Conservation (phyloP, 2,113 vertebrate genomes). For the Phyllostomus hastatus region DNA sequence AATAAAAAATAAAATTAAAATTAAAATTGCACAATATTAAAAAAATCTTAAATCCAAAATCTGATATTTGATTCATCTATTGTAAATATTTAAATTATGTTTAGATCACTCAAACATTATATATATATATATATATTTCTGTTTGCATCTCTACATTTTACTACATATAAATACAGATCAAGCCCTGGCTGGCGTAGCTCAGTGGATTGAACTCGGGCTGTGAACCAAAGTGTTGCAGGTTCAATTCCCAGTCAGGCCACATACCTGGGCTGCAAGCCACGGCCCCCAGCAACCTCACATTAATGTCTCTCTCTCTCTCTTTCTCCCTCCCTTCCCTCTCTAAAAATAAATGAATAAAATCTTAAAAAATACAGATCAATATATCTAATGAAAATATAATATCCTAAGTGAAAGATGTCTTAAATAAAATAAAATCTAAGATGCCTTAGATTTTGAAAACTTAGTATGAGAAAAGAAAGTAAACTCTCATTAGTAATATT, state of each 20-base stretch:
- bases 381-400: not conserved
- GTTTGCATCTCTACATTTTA: not conserved
- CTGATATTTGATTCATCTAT: not conserved
- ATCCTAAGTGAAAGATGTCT: not conserved
- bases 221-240: too few species aligned
- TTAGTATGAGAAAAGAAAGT: not conserved
- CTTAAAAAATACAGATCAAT: not conserved
- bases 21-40: too few species aligned
- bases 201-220: too few species aligned
- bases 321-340: too few species aligned
- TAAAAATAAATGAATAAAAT: too few species aligned
- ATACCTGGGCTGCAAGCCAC: too few species aligned
- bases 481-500: not conserved
- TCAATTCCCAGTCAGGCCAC: too few species aligned
- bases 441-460: not conserved
- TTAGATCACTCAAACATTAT: not conserved
- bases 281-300: too few species aligned
- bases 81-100: not conserved
- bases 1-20: too few species aligned
- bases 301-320: too few species aligned
- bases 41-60: not conserved
- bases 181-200: too few species aligned
- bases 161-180: not conserved
- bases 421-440: not conserved
- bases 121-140: not conserved